A percentile compares a stretch with the other conserved stretches of the same genome.
These are phyloP conservation scores for Gorsachius magnificus DNA, from an alignment of 2,797 vertebrate species.

Conservation along the genomic window DNA sequence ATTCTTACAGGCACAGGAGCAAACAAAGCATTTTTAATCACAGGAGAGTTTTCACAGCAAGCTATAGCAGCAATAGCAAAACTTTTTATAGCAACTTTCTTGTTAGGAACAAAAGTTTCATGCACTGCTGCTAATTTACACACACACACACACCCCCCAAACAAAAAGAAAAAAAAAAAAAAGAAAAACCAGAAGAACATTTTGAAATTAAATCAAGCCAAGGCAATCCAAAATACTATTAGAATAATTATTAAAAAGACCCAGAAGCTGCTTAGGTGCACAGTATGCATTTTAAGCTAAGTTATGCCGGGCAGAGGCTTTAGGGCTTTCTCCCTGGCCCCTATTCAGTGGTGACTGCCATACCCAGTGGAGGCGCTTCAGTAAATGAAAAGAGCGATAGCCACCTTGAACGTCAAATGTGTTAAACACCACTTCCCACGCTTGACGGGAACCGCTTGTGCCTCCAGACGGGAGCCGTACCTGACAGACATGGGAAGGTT, in stretches of 20 bases:
- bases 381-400: not conserved
- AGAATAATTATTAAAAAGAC: not conserved
- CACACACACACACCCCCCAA: not conserved
- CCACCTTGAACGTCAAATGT: not conserved
- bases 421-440: not conserved
- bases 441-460: not conserved
- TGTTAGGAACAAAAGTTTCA: not conserved
- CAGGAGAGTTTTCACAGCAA: conserved; percentile 45
- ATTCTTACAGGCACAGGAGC: conserved; percentile 59
- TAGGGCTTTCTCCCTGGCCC: not conserved
- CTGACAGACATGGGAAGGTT: not conserved
- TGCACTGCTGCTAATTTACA: not conserved
- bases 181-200: not conserved
- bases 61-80: conserved; percentile 27
- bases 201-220: not conserved
- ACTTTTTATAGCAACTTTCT: conserved; percentile 59
- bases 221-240: not conserved
- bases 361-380: not conserved
- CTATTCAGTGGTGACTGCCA: not conserved
- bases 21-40: conserved; percentile 61
- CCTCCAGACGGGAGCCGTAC: fast-evolving
- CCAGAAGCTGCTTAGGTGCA: not conserved
- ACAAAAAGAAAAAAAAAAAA: not conserved
- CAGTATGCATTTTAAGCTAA: not conserved
- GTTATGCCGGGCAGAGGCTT: not conserved